Base-by-base conservation (phyloP, 2,888 invertebrate species). In the Synergus umbraculus region DNA sequence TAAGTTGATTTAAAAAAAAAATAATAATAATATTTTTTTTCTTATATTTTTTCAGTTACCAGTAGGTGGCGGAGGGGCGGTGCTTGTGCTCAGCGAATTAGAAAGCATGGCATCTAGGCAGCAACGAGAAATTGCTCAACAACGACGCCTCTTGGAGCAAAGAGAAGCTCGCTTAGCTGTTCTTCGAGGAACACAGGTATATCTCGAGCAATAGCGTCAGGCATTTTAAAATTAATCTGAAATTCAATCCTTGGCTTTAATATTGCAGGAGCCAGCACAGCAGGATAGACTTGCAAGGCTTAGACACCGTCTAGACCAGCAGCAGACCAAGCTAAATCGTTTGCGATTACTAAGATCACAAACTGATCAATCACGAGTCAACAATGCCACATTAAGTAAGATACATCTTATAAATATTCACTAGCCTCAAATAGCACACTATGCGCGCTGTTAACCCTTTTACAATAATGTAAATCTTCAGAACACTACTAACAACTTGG, bases 41-140 rank as follows among this genome's bases (percentile, higher is more conserved):
- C 12, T 63, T 29, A 18, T 13, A 65, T 41, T 87, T 82, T 95
- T 95, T 86, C 94, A 97, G 97, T 95, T 97, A 96, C 96, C 96
- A 90, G 92, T 92, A 90, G 92, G 92, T 89, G 92, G 91, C 95
- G 96, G 96, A 95, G 97, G 97, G 93, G 96, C 96, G 95, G 96
- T 96, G 96, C 95, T 97, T 95, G 97, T 97, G 93, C 95, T 98
- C 94, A 96, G 96, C 93, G 98, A 98, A 95, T 96, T 98, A 94
- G 98, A 98, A 95, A 98, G 98, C 93, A 98, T 98, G 98, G 98
- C 98, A 93, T 95, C 97, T 93, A 95, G 98, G 91, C 99, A 99
- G 94, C 98, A 98, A 94, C 97, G 98, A 93, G 98, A 98, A 95
- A 98, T 98, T 92, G 98, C 98, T 94, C 96, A 97, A 91, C 98